A percentile compares a stretch with the other conserved stretches of the same genome.
Evolutionary conservation across 2,888 invertebrate species (phyloP).

Genomic region (Plemyria rubiginata): DNA sequence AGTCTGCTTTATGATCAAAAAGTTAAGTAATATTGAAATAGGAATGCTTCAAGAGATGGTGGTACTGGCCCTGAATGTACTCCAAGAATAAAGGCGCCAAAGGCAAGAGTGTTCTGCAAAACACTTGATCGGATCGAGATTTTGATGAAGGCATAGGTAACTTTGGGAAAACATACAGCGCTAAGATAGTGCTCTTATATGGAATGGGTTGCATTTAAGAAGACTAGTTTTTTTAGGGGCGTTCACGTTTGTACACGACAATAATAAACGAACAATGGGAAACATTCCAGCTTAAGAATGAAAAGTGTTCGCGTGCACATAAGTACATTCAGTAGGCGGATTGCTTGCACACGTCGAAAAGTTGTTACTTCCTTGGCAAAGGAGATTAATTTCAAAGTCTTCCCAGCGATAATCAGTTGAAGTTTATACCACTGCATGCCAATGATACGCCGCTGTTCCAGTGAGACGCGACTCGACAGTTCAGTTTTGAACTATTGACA

Average conservation of each 20-base stretch:
- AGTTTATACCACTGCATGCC: conserved; percentile 42
- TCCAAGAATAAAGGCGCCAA: not conserved
- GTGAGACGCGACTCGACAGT: conserved; percentile 3
- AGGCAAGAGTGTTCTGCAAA: too few relatives aligned
- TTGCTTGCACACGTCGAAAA: not conserved
- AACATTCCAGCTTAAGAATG: not conserved
- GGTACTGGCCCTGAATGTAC: too few relatives aligned
- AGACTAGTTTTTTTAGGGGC: not conserved
- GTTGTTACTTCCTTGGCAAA: conserved; percentile 19
- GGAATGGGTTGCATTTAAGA: too few relatives aligned
- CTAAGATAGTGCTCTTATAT: too few relatives aligned
- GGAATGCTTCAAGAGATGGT: too few relatives aligned
- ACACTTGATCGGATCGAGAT: too few relatives aligned
- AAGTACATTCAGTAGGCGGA: conserved; percentile 5
- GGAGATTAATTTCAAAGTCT: conserved; percentile 18
- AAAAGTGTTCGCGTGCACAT: conserved; percentile 9
- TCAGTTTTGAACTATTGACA: conserved; percentile 29
- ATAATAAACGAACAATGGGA: not conserved
- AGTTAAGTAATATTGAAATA: too few relatives aligned
- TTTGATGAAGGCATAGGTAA: too few relatives aligned
- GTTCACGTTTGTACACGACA: not conserved
- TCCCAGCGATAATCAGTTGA: conserved; percentile 35
- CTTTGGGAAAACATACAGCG: too few relatives aligned
- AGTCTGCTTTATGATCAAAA: too few relatives aligned
- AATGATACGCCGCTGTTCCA: conserved; percentile 37